phyloP scores from a whole-genome alignment of 2,888 invertebrate species.

The Trimorus sp. region DNA sequence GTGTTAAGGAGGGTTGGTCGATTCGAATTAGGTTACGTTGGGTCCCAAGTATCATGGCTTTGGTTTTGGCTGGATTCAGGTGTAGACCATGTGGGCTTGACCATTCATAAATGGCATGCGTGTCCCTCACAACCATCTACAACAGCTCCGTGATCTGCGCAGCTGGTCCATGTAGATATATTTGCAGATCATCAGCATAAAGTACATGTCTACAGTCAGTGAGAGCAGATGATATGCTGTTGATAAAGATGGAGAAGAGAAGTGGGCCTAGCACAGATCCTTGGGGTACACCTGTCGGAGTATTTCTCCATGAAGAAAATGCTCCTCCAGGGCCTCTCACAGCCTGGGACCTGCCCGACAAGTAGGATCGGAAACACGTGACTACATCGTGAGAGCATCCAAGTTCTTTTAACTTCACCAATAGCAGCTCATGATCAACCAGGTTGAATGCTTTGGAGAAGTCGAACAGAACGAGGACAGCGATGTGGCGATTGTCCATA shows the following conservation, averaged over 20 bases:
- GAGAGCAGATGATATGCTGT: neutral
- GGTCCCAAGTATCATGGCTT: neutral
- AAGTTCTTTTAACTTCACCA: neutral
- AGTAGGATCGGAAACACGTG: neutral
- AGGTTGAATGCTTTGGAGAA: neutral
- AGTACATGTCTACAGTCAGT: neutral
- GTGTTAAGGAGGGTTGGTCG: neutral
- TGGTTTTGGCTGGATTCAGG: neutral
- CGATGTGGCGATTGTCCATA: neutral
- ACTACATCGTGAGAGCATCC: neutral
- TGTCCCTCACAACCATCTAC: neutral
- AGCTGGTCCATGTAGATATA: neutral
- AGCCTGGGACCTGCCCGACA: neutral
- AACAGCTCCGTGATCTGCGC: neutral
- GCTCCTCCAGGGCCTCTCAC: neutral
- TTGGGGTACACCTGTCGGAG: neutral
- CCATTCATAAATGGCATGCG: neutral
- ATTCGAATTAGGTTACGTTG: neutral
- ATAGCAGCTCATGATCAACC: neutral
- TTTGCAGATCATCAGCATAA: slow-evolving; percentile 6
- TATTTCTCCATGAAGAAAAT: neutral
- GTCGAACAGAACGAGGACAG: too few relatives aligned
- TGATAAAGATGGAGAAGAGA: neutral
- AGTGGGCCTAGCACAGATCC: neutral
- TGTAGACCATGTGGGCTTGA: neutral